These are phyloP conservation scores for Manis pentadactyla DNA, from an alignment of 2,797 vertebrate species.

Conservation along the genomic window DNA sequence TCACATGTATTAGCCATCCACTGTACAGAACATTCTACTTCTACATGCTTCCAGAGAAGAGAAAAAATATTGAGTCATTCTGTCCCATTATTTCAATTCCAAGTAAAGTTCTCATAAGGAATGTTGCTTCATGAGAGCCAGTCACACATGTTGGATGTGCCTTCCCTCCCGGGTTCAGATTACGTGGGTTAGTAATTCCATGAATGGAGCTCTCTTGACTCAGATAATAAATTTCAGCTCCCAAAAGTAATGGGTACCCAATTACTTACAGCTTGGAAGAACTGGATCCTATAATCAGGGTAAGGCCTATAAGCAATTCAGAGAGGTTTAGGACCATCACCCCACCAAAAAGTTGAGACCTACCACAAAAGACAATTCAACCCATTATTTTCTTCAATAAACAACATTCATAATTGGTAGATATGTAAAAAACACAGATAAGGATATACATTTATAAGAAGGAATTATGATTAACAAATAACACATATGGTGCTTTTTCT, in stretches of 20 bases:
- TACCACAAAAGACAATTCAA: neutral
- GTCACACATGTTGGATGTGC: neutral
- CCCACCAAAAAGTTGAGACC: neutral
- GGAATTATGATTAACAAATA: neutral
- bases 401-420: neutral
- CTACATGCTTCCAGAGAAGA: neutral
- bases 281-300: neutral
- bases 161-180: neutral
- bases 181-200: neutral
- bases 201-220: neutral
- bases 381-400: neutral
- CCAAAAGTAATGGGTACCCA: neutral
- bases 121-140: neutral
- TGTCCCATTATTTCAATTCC: neutral
- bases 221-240: conserved; percentile 24
- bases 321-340: neutral
- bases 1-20: neutral
- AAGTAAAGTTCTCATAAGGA: neutral
- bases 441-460: neutral
- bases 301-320: neutral
- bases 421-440: neutral
- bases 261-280: neutral
- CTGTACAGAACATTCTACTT: neutral
- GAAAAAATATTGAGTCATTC: neutral
- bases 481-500: neutral